phyloP scores from a whole-genome alignment of 2,888 invertebrate genomes.

The Tipula vernalis region DNA sequence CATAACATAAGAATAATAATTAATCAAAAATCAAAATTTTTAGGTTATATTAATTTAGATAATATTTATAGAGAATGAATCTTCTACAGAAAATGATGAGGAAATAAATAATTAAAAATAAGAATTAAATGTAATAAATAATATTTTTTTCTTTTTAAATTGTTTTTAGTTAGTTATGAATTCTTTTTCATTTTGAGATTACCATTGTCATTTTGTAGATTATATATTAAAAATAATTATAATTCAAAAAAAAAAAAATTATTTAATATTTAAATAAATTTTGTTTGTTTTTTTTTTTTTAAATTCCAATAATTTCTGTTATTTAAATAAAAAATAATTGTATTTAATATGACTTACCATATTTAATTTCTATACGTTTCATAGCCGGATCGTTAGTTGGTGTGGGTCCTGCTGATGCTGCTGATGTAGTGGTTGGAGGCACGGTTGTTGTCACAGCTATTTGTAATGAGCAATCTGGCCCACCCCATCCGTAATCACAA shows the following conservation, averaged over 20 bases:
- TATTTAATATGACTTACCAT: constrained; percentile 53
- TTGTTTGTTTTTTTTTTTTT: neutral
- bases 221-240: neutral
- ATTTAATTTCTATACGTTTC: constrained; percentile 85
- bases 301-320: neutral
- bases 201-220: constrained; percentile 14
- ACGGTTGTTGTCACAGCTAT: constrained; percentile 50
- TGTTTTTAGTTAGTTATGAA: constrained; percentile 10
- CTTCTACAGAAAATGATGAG: neutral
- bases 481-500: constrained; percentile 79
- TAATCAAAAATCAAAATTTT: constrained; percentile 11
- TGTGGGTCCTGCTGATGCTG: constrained; percentile 45
- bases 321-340: constrained; percentile 11
- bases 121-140: constrained; percentile 8
- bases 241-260: neutral
- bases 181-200: constrained; percentile 10
- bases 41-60: neutral
- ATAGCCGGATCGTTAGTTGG: constrained; percentile 47
- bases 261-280: neutral
- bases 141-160: constrained; percentile 5
- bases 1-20: constrained; percentile 4
- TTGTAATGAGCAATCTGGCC: constrained; percentile 72
- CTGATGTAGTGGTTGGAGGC: constrained; percentile 39
- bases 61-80: constrained; percentile 5
- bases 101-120: constrained; percentile 12